A percentile compares a stretch with the other conserved stretches of the same genome.
These are phyloP conservation scores for Drosophila hydei DNA, from an alignment of 1,140 invertebrate genomes.

Conservation along the genomic window DNA sequence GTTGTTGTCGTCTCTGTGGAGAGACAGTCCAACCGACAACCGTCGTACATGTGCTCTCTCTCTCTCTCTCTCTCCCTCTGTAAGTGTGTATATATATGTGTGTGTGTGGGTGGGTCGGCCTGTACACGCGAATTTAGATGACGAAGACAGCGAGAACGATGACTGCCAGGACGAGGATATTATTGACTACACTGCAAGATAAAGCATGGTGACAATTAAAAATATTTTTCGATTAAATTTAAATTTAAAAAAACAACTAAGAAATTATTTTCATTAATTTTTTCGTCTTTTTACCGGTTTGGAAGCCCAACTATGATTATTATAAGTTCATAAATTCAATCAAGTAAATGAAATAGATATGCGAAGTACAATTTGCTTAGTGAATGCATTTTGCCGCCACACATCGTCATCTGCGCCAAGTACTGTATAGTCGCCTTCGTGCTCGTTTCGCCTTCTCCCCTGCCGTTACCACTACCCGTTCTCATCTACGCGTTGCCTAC, in stretches of 20 bases:
- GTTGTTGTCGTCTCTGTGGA: conserved; percentile 43
- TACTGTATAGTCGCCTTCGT: conserved; percentile 52
- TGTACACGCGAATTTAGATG: conserved; percentile 73
- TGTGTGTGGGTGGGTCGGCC: conserved; percentile 31
- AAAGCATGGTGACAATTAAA: not conserved
- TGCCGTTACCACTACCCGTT: not conserved
- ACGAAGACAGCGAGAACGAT: conserved; percentile 58
- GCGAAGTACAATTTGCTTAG: conserved; percentile 10
- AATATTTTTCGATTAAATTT: no score
- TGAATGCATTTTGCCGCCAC: conserved; percentile 58
- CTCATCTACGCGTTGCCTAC: no score
- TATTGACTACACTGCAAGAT: conserved; percentile 45
- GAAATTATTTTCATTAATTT: no score
- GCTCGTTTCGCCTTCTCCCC: not conserved
- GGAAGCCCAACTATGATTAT: no score
- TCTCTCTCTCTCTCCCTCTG: no score
- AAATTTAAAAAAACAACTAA: no score
- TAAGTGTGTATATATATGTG: conserved; percentile 35
- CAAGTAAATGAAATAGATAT: no score
- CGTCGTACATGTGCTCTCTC: conserved; percentile 22
- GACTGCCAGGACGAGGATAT: conserved; percentile 44
- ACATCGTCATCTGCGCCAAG: conserved; percentile 69
- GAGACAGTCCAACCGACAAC: conserved; percentile 38
- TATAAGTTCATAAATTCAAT: no score
- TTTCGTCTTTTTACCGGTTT: no score